phyloP scores from a whole-genome alignment of 2,888 invertebrate genomes.

The Pyralis farinalis region DNA sequence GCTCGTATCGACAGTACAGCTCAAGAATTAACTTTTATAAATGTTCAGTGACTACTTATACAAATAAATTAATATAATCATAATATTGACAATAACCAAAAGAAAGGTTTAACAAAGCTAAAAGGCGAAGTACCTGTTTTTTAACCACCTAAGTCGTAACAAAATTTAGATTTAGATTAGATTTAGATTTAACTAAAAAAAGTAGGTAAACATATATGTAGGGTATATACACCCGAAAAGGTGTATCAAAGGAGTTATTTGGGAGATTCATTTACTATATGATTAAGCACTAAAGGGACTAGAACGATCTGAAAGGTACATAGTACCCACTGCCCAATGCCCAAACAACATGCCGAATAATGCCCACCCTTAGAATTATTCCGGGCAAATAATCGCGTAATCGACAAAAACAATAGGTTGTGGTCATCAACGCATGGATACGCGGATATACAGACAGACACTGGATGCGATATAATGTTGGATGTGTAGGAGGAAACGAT shows the following conservation, averaged over 20 bases:
- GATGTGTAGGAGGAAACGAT: too few species aligned
- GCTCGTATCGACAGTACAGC: too few species aligned
- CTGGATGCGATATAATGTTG: slow-evolving; percentile 47
- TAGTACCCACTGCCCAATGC: slow-evolving; percentile 12
- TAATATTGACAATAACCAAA: too few species aligned
- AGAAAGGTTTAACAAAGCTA: too few species aligned
- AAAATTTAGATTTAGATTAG: too few species aligned
- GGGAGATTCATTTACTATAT: slow-evolving; percentile 2
- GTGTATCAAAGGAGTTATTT: slow-evolving; percentile 6
- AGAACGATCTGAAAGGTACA: neutral
- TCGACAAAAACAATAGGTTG: slow-evolving; percentile 22
- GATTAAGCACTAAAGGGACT: slow-evolving; percentile 5
- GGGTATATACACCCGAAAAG: neutral
- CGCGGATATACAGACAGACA: slow-evolving; percentile 15
- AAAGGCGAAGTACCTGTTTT: too few species aligned
- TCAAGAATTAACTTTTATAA: too few species aligned
- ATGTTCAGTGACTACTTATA: too few species aligned
- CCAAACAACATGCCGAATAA: slow-evolving; percentile 17
- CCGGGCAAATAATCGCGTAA: slow-evolving; percentile 68
- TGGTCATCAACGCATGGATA: slow-evolving; percentile 19
- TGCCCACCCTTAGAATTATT: slow-evolving; percentile 22
- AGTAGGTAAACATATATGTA: too few species aligned
- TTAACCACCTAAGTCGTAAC: too few species aligned
- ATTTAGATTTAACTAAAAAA: too few species aligned
- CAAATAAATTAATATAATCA: too few species aligned